Base-by-base conservation (phyloP, 2,888 invertebrate genomes). In the Nezara viridula region DNA sequence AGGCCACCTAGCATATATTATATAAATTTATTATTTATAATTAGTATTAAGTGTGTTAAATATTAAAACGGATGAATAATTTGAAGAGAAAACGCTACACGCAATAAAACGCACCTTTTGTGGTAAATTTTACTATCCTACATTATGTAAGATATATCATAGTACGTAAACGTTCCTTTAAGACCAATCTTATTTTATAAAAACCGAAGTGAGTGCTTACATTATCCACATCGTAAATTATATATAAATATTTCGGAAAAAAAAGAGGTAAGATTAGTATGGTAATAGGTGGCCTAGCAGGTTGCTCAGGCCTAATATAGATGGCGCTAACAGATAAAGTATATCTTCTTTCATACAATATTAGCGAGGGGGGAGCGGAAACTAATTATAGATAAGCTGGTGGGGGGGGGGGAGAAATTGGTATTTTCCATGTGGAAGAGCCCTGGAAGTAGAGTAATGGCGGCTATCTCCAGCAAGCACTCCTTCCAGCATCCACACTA, bases 391-490 rank as follows among this genome's bases (percentile, higher is more conserved):
- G 66, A 73, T 73, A 73, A 73, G 66, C 5, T 19, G 19, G 37
- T 6, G 27, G 27, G 14, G 60, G 21, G 3, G 66, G n/a, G n/a
- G 55, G 55, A 16, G 37, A 73, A 37, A 73, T 73, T 37, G 66
- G 32, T 73, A 73, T 73, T 73, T 73, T 73, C 66, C 66, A 73
- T 73, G 32, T 73, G 66, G 66, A 37, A 73, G 66, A 37, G 14
- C 14, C 3, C 27, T 27, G n/a, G 12, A 0, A 0, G 12, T 27
- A 73, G 66, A 73, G 66, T 73, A 73, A 73, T 73, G 37, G 19
- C 2, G 19, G 21, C 37, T 73, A 73, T 73, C 66, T 73, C 7
- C 32, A 37, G 7, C 32, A 37, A 5, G 5, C 66, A 73, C 19
- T 19, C 66, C 16, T n/a, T n/a, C n/a, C n/a, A n/a, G n/a, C n/a